Conservation (phyloP, 2,888 invertebrate species). For the Lathronympha strigana region DNA sequence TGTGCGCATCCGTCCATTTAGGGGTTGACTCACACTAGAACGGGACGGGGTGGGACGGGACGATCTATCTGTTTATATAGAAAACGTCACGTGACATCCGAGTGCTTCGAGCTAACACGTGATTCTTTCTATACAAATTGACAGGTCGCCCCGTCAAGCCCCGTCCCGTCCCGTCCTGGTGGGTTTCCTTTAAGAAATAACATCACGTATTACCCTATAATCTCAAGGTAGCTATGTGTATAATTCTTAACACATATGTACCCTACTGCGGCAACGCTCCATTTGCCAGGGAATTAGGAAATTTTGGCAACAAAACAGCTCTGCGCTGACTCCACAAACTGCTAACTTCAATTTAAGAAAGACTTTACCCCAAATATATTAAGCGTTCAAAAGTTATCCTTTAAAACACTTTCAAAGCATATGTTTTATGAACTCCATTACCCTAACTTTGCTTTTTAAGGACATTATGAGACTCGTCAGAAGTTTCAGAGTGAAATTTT, state of each 20-base stretch:
- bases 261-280: slow-evolving; percentile 8
- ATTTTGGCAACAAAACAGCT: slow-evolving; percentile 36
- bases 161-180: too few relatives aligned
- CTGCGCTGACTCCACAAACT: slow-evolving; percentile 9
- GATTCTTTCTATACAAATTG: too few relatives aligned
- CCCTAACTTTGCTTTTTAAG: slow-evolving; percentile 36
- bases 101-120: too few relatives aligned
- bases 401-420: slow-evolving; percentile 12
- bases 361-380: slow-evolving; percentile 7
- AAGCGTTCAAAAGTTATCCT: slow-evolving; percentile 22
- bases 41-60: too few relatives aligned
- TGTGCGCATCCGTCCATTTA: too few relatives aligned
- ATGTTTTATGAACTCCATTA: slow-evolving; percentile 21
- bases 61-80: too few relatives aligned
- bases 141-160: too few relatives aligned
- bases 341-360: slow-evolving; percentile 33
- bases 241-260: slow-evolving; percentile 5
- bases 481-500: slow-evolving; percentile 25
- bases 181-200: too few relatives aligned
- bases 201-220: neutral
- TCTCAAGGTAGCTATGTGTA: neutral
- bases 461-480: slow-evolving; percentile 31
- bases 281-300: slow-evolving; percentile 28
- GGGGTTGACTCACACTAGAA: too few relatives aligned
- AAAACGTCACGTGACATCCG: too few relatives aligned